Conservation (phyloP, 2,888 invertebrate genomes). For the Acronicta alni region DNA sequence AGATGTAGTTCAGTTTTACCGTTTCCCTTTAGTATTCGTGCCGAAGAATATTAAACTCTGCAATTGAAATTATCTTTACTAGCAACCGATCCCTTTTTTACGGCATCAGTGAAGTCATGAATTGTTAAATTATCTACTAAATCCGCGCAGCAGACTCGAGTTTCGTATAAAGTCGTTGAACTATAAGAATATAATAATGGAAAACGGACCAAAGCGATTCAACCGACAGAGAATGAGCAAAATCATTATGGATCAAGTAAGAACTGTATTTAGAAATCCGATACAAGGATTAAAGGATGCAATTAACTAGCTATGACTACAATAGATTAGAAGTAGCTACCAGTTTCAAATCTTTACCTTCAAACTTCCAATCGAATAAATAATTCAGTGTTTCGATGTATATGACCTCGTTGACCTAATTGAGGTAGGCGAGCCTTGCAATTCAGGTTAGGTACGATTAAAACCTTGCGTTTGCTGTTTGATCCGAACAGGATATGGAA, state of each 20-base stretch:
- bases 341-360: conserved; percentile 9
- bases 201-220: conserved; percentile 1
- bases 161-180: not conserved
- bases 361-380: conserved; percentile 23
- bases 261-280: conserved; percentile 25
- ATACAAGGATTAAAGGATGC: conserved; percentile 10
- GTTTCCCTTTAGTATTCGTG: not conserved
- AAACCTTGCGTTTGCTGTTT: not conserved
- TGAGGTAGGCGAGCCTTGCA: conserved; percentile 11
- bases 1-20: too few relatives aligned
- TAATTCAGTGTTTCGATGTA: conserved; percentile 17
- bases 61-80: not conserved
- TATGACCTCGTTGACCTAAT: conserved; percentile 32
- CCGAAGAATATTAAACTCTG: not conserved
- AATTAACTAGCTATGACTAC: not conserved
- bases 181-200: not conserved
- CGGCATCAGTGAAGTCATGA: not conserved
- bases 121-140: not conserved
- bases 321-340: not conserved
- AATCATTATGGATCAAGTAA: conserved; percentile 11
- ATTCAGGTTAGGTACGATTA: conserved; percentile 15
- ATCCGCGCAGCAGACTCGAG: not conserved
- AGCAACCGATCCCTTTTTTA: not conserved
- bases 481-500: not conserved
- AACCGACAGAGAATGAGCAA: conserved; percentile 6